A percentile compares a stretch with the other conserved stretches of the same genome.
Evolutionary conservation across 2,888 invertebrate genomes (phyloP).

Genomic region (Trilocha varians): DNA sequence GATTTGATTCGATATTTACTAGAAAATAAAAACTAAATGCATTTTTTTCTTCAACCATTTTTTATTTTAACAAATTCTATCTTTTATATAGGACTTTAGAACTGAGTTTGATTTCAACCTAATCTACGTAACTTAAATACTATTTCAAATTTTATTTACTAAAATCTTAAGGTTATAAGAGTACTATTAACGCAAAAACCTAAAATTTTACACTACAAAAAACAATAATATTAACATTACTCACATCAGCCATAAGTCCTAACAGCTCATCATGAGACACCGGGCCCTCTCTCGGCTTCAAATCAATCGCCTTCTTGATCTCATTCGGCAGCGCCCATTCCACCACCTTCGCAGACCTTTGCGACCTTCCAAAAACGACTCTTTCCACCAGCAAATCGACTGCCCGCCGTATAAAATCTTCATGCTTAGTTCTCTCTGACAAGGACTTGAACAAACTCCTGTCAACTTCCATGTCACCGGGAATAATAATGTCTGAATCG

Average conservation of each 20-base stretch:
- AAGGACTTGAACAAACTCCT: conserved; percentile 71
- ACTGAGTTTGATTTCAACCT: too few relatives aligned
- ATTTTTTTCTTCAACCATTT: too few relatives aligned
- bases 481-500: conserved; percentile 56
- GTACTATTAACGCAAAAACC: too few relatives aligned
- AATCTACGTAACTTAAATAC: too few relatives aligned
- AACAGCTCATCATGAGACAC: conserved; percentile 79
- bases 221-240: conserved; percentile 30
- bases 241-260: conserved; percentile 78
- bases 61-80: too few relatives aligned
- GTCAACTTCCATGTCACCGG: conserved; percentile 35
- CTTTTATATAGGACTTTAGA: too few relatives aligned
- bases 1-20: too few relatives aligned
- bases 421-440: conserved; percentile 77
- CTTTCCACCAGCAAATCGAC: conserved; percentile 81
- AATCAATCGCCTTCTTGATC: conserved; percentile 77
- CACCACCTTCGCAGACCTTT: conserved; percentile 81
- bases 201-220: neutral
- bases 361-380: conserved; percentile 83
- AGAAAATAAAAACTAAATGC: too few relatives aligned
- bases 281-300: conserved; percentile 73
- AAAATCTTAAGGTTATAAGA: too few relatives aligned
- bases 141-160: too few relatives aligned
- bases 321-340: conserved; percentile 87
- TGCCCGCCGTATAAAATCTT: conserved; percentile 80